Base-by-base conservation (phyloP, 1,140 invertebrate genomes). In the Pogonomyrmex barbatus region DNA sequence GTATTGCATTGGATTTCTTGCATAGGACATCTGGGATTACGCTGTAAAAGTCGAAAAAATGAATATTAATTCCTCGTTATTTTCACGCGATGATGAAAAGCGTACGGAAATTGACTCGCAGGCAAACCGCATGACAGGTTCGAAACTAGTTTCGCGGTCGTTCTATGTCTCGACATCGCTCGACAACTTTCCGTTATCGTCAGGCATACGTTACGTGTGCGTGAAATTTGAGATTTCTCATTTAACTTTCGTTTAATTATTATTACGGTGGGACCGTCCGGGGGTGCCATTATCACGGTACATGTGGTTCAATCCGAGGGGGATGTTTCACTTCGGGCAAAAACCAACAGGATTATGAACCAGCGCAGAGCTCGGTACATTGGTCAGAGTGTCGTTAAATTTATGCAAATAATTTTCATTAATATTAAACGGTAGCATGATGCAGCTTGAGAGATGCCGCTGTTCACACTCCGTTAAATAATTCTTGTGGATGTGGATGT, bases 231-330 rank as follows among this genome's bases (percentile, higher is more conserved):
- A 83, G 82, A 88, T 90, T 90, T 90, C 86, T 87, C 86, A 86
- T 90, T 90, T 90, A 90, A 90, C 86, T 90, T 90, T 90, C 89
- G 86, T 85, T 90, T 88, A 90, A 90, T 90, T 88, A 90, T 90
- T 88, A 88, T 90, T 76, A 88, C 54, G 60, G 17, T 60, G 36
- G 10, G 39, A 36, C 33, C 62, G 42, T 33, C 33, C 45, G 10
- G 33, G 39, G 14, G 8, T n/a, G 52, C n/a, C 39, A 81, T 90
- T 90, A 89, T 85, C 79, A 47, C 52, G 52, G 42, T 52, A 39
- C 30, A 62, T 47, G 67, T 6, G 30, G 39, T 24, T 24, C 12
- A 36, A 36, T 52, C 65, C 54, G 36, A 65, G 63, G 58, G 54
- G 71, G 24, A 56, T 70, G 83, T 87, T 87, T 87, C 87, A 75